Base-by-base conservation (phyloP, 2,888 invertebrate genomes). In the Cryptus armator region DNA sequence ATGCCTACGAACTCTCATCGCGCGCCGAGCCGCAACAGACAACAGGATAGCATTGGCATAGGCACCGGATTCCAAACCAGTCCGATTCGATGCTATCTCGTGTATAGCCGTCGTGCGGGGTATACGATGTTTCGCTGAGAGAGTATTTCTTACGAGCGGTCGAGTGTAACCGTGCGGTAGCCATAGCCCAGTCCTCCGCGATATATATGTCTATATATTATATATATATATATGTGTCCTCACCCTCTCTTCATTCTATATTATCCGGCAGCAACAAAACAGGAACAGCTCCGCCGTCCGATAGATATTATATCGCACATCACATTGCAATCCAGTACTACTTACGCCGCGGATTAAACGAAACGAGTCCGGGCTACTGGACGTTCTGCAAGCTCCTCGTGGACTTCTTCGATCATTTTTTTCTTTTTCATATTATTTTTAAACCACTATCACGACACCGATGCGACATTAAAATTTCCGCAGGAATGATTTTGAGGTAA, bases 31-130 rank as follows among this genome's bases (percentile, higher is more conserved):
- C 48, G 56, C 59, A 70, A 32, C 62, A n/a, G 62, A 75, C 64
- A 74, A 68, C 68, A 51, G 66, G 72, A 72, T 71, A 37, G 76
- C 82, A 79, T 66, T 24, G 19, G 56, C 56, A 56, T 56, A 56
- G 56, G 75, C 76, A 72, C 70, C 66, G 85, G 76, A 82, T 82
- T 83, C 83, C 79, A 80, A 85, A 85, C 82, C 76, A 85, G 82
- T 85, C 82, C 79, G 75, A 83, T 85, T 85, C 82, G 85, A 85
- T 85, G 72, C 76, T 85, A 85, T 85, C 82, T 78, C 29, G 62
- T 70, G 70, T 66, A 79, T 70, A 71, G 66, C 37, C 77, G 64
- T 64, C 43, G 64, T 62, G 76, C 51, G 76, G 78, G 14, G 48
- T 48, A 14, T 81, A 72, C 74, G 64, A 84, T 46, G 72, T 72